Base-by-base conservation (phyloP, 2,888 invertebrate genomes). In the Camponotus fellah region DNA sequence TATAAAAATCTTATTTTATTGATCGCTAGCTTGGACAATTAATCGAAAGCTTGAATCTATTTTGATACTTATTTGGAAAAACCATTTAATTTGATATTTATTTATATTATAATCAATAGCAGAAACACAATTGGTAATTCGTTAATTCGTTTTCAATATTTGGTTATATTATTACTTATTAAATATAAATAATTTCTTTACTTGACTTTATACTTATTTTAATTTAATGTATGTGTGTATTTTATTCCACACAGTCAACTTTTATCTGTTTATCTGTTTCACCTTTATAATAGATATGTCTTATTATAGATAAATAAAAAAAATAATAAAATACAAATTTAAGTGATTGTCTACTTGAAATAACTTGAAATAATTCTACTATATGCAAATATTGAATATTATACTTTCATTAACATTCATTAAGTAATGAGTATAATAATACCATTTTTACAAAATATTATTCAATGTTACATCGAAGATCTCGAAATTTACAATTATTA, bases 401-500 rank as follows among this genome's bases (percentile, higher is more conserved):
- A 14, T 53, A 10, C 32, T 66, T 75, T 40, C 0, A 49, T 68
- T 49, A 46, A 46, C 3, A 65, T 40, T 76, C 6, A 40, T 66
- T 66, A 43, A 43, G 46, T 21, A 6, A 26, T 26, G 26, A 26
- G 26, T 21, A 75, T 49, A 53, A 76, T 62, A 58, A 2, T 58
- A 14, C 26, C 5, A 32, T 5, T 58, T 37, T 49, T 10, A 34
- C 37, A 5, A 37, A 37, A 37, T 12, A 14, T 43, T 9, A 32
- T 21, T 14, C 8, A 37, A 9, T 10, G 10, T 49, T 43, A 14
- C 46, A 34, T 34, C 17, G 3, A 37, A 58, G 12, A 32, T 58
- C 4, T n/a, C 9, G 43, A 66, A 77, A 43, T 4, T 32, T 66
- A n/a, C n/a, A 12, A 60, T 58, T 60, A 72, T 10, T 64, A 49